Conservation (phyloP, 2,113 vertebrate species). For the Paratilapia polleni region DNA sequence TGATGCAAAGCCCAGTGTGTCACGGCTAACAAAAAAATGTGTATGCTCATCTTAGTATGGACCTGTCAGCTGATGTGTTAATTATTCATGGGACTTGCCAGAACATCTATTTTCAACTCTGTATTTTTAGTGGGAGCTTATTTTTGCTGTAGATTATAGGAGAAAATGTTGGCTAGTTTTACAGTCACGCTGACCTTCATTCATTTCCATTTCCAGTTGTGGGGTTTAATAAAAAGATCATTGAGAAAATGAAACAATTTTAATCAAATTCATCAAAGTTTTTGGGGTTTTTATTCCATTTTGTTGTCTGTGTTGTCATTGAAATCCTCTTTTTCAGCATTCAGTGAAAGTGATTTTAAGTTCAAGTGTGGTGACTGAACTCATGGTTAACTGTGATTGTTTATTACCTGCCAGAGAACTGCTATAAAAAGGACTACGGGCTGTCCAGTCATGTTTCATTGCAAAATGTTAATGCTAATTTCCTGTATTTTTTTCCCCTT, state of each 20-base stretch:
- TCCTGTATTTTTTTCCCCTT: neutral
- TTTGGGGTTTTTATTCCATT: neutral
- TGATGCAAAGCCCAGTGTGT: constrained; percentile 67
- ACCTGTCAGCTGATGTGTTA: constrained; percentile 69
- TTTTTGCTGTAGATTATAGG: neutral
- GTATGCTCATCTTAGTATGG: constrained; percentile 28
- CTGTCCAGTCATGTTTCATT: neutral
- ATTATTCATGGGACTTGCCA: constrained; percentile 42
- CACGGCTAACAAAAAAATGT: constrained; percentile 43
- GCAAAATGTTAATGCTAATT: constrained; percentile 6
- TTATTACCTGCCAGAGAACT: neutral
- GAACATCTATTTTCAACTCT: constrained; percentile 37
- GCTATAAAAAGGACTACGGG: neutral
- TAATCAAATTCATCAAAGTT: neutral
- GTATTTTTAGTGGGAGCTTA: constrained; percentile 1
- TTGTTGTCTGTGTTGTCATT: neutral
- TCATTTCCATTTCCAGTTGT: neutral
- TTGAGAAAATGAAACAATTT: neutral
- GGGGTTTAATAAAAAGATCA: neutral
- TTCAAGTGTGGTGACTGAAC: neutral
- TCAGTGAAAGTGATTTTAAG: neutral
- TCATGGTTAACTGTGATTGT: neutral
- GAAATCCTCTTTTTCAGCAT: neutral
- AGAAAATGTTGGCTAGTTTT: neutral
- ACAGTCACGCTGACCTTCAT: neutral